phyloP scores from a whole-genome alignment of 2,888 invertebrate genomes.

The Eupithecia vulgata region DNA sequence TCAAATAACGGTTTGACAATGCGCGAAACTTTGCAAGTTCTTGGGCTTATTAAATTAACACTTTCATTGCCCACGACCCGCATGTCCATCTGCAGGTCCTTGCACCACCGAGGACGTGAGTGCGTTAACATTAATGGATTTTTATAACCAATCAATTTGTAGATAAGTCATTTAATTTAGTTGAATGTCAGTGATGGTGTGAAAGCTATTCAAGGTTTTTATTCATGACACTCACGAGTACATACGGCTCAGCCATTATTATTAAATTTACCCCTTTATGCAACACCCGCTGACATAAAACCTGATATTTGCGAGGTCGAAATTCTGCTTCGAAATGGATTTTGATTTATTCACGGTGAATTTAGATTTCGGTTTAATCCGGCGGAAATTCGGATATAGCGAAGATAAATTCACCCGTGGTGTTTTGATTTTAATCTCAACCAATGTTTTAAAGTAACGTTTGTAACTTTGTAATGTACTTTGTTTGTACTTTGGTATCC shows the following conservation, averaged over 20 bases:
- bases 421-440: background rate
- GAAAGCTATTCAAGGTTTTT: background rate
- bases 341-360: background rate
- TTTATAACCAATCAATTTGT: background rate
- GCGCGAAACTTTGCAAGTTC: no score
- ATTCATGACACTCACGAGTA: background rate
- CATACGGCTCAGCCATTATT: background rate
- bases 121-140: background rate
- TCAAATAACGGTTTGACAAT: no score
- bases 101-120: no score
- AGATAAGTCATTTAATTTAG: background rate
- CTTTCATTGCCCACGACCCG: no score
- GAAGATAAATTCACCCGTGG: background rate
- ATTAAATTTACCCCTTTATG: background rate
- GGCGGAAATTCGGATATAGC: background rate
- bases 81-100: no score
- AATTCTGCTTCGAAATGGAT: background rate
- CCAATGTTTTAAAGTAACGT: background rate
- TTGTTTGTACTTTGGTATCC: background rate
- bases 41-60: no score
- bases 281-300: background rate
- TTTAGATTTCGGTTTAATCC: conserved; percentile 3
- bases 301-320: background rate
- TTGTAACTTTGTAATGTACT: no score
- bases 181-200: background rate